phyloP scores from a whole-genome alignment of 2,113 vertebrate genomes.

The Hepsetus odoe region DNA sequence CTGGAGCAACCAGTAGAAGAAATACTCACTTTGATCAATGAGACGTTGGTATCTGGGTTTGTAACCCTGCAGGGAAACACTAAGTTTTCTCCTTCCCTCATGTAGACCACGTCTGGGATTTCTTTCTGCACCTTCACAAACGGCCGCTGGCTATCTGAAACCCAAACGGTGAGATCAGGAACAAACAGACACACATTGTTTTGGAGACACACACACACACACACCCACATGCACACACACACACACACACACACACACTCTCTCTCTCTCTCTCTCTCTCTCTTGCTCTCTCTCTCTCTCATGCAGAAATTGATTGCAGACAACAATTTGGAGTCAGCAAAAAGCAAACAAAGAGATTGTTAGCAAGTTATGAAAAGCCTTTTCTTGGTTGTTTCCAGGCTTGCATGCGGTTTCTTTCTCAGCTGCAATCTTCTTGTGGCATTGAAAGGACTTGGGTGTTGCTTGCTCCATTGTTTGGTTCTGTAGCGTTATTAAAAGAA shows the following conservation, averaged over 20 bases:
- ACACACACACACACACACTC: too few species aligned
- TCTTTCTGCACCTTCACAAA: slow-evolving; percentile 83
- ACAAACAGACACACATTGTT: slow-evolving; percentile 53
- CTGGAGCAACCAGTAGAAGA: neutral
- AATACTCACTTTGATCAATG: slow-evolving; percentile 77
- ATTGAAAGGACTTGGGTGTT: slow-evolving; percentile 75
- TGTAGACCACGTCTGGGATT: slow-evolving; percentile 79
- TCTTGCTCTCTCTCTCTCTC: too few species aligned
- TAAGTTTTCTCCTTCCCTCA: slow-evolving; percentile 81
- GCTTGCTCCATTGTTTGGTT: slow-evolving; percentile 72
- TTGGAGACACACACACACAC: slow-evolving; percentile 50
- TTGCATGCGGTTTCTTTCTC: slow-evolving; percentile 54
- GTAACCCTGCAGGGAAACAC: slow-evolving; percentile 91
- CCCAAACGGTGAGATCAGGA: slow-evolving; percentile 72
- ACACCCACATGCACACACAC: slow-evolving; percentile 62
- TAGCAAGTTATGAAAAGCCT: slow-evolving; percentile 70
- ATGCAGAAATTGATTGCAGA: slow-evolving; percentile 58
- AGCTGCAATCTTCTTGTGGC: slow-evolving; percentile 57
- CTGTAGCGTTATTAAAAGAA: slow-evolving; percentile 75
- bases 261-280: too few species aligned
- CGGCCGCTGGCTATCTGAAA: slow-evolving; percentile 86
- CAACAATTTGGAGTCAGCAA: slow-evolving; percentile 66
- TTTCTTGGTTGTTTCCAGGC: slow-evolving; percentile 60
- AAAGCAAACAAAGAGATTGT: slow-evolving; percentile 71
- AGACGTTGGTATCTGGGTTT: slow-evolving; percentile 81